Evolutionary conservation across 2,888 invertebrate genomes (phyloP).

Genomic region (Ophraella communa): DNA sequence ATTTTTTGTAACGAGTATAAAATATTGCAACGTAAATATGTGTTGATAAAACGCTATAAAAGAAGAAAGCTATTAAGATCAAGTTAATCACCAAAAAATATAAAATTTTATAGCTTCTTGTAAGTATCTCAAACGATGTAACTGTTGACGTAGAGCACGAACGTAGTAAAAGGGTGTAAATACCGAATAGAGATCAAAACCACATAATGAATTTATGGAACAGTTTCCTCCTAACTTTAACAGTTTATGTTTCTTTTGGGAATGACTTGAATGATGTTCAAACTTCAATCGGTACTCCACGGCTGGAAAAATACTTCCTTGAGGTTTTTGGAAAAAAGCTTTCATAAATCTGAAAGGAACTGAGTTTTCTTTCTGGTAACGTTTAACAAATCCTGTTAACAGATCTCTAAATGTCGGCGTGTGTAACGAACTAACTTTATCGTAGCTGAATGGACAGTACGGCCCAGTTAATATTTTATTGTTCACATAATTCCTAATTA

Average conservation of each 20-base stretch:
- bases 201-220: not conserved
- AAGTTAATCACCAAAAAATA: too few species aligned
- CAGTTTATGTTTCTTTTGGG: slow-evolving; percentile 6
- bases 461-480: too few species aligned
- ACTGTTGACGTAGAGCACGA: too few species aligned
- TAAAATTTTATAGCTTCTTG: too few species aligned
- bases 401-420: slow-evolving; percentile 20
- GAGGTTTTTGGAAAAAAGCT: not conserved
- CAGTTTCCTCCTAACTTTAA: not conserved
- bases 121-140: too few species aligned
- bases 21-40: too few species aligned
- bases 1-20: too few species aligned
- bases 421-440: slow-evolving; percentile 19
- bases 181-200: not conserved
- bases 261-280: slow-evolving; percentile 19
- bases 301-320: slow-evolving; percentile 2
- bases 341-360: slow-evolving; percentile 6
- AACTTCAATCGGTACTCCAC: slow-evolving; percentile 1
- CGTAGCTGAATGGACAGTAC: not conserved
- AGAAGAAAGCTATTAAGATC: too few species aligned
- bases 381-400: slow-evolving; percentile 29
- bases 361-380: slow-evolving; percentile 10
- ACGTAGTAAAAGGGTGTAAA: not conserved
- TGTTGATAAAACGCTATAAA: too few species aligned
- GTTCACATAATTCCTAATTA: too few species aligned